Base-by-base conservation (phyloP, 2,797 vertebrate genomes). In the Epinephelus coioides region DNA sequence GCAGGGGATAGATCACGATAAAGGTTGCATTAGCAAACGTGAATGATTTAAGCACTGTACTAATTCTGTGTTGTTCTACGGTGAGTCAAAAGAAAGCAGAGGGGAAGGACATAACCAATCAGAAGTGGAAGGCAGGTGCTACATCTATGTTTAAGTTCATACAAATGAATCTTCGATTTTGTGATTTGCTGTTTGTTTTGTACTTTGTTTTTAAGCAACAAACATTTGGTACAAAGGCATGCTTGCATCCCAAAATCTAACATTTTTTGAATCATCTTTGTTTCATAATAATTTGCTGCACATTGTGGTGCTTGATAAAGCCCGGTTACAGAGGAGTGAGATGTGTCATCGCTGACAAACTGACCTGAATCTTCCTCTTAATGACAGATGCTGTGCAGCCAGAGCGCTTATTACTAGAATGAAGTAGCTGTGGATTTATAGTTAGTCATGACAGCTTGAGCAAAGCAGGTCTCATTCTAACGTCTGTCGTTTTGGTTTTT, bases 331-430 rank as follows among this genome's bases (percentile, higher is more conserved):
- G 79, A 69, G 55, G 73, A 80, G 59, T 66, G 63, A 83, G 62
- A 85, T 80, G 79, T 72, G 73, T 86, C 86, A 89, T 73, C 25
- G 14, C 60, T 84, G 81, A 83, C 85, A 89, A 88, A 85, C 64
- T 90, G 90, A 92, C 91, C 90, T 89, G 79, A 78, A 84, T 90
- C 79, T 78, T 79, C 68, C 74, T 86, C 79, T 65, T 88, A 75
- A 89, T 85, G 86, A 86, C 89, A 88, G 88, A 90, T 88, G 86
- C 60, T 69, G 68, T 69, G 74, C 64, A 88, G 76, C 59, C 60
- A 82, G 59, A 79, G 71, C 9, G 25, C 78, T 82, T 82, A 82
- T 83, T 83, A 83, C 81, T 76, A 61, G 51, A 81, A 68, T 74
- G 59, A 87, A 74, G 60, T 61, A 38, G 49, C 59, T 46, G 62